Conservation (phyloP, 1,140 invertebrate genomes). For the Zaprionus inermis region DNA sequence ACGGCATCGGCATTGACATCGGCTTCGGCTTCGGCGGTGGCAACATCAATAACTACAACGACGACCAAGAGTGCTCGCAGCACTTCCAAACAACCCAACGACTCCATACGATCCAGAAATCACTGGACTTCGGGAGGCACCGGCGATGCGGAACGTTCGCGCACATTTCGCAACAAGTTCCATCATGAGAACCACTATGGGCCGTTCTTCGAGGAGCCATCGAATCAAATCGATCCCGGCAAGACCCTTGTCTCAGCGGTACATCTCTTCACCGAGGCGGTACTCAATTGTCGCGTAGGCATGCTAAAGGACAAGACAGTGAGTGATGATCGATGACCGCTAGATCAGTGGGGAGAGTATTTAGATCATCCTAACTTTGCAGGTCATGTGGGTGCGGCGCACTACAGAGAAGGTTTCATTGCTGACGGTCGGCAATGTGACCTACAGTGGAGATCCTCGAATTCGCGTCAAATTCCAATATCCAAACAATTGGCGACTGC, state of each 20-base stretch:
- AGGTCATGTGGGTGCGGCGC: constrained; percentile 92
- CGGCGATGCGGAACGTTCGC: constrained; percentile 85
- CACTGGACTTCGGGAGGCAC: constrained; percentile 54
- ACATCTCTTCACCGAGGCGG: constrained; percentile 91
- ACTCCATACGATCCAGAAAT: constrained; percentile 56
- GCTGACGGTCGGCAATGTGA: constrained; percentile 89
- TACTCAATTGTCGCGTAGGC: constrained; percentile 92
- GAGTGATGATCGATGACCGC: constrained; percentile 69
- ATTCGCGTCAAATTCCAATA: constrained; percentile 91
- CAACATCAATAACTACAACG: constrained; percentile 9
- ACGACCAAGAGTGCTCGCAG: constrained; percentile 57
- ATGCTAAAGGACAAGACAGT: constrained; percentile 94
- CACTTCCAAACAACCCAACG: constrained; percentile 59
- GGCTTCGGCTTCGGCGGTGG: not conserved
- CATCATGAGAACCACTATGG: constrained; percentile 88
- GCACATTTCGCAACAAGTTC: constrained; percentile 85
- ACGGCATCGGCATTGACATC: not conserved
- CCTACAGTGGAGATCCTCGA: constrained; percentile 89
- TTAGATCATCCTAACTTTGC: constrained; percentile 27
- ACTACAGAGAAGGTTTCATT: constrained; percentile 89
- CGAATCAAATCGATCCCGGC: constrained; percentile 68
- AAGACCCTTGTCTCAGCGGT: constrained; percentile 86
- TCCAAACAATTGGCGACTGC: constrained; percentile 92
- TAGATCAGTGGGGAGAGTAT: not conserved
- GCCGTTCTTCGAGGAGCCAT: constrained; percentile 90